phyloP scores from a whole-genome alignment of 2,888 invertebrate genomes.

The Callimorpha dominula region DNA sequence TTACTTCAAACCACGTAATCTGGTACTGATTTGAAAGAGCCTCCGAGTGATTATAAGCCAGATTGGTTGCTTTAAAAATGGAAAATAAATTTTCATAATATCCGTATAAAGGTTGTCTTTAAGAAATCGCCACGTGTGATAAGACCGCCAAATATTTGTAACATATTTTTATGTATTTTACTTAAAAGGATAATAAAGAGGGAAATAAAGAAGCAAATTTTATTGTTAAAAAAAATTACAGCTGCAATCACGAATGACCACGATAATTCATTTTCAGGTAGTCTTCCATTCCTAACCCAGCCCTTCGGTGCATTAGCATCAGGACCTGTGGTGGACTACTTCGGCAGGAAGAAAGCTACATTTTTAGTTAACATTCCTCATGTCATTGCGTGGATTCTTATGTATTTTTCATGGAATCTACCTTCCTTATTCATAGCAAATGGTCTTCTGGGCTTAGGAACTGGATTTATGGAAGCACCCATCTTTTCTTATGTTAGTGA shows the following conservation, averaged over 20 bases:
- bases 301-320: slow-evolving; percentile 86
- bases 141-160: too few relatives aligned
- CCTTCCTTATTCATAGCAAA: slow-evolving; percentile 81
- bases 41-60: too few relatives aligned
- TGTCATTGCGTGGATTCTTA: slow-evolving; percentile 84
- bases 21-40: too few relatives aligned
- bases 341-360: slow-evolving; percentile 84
- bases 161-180: too few relatives aligned
- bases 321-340: slow-evolving; percentile 84
- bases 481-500: slow-evolving; percentile 87
- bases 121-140: too few relatives aligned
- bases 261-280: slow-evolving; percentile 72
- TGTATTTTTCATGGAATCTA: slow-evolving; percentile 80
- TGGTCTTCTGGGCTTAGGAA: slow-evolving; percentile 83
- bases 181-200: too few relatives aligned
- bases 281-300: slow-evolving; percentile 85
- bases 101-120: too few relatives aligned
- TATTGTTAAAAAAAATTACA: too few relatives aligned
- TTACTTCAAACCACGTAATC: too few relatives aligned
- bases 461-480: slow-evolving; percentile 88
- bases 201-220: too few relatives aligned
- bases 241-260: neutral
- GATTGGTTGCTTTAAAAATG: too few relatives aligned
- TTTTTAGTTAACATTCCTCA: slow-evolving; percentile 86
- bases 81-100: too few relatives aligned